Conservation (phyloP, 2,113 vertebrate species). For the Pseudopipra pipra region DNA sequence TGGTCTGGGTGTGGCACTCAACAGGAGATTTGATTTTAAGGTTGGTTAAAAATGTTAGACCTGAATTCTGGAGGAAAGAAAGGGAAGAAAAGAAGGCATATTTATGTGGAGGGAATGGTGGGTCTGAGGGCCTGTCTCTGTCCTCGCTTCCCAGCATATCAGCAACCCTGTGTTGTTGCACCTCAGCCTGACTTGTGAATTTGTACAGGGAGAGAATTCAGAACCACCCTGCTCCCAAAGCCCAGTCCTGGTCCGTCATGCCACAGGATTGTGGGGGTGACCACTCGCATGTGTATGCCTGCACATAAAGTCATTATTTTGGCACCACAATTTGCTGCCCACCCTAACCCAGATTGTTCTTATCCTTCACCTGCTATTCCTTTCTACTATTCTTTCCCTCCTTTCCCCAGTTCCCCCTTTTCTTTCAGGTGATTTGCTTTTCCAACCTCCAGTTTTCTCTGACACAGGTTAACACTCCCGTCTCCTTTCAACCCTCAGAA, state of each 20-base stretch:
- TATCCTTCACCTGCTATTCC: not conserved
- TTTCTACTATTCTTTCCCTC: not conserved
- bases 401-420: not conserved
- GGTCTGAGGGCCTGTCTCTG: not conserved
- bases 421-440: not conserved
- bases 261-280: not conserved
- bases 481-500: not conserved
- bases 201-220: not conserved
- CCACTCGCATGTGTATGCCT: accelerated
- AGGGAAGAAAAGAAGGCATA: not conserved
- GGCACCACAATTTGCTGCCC: not conserved
- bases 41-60: slow-evolving; percentile 46
- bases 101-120: not conserved
- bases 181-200: not conserved
- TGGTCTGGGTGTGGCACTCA: slow-evolving; percentile 17
- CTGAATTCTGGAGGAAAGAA: slow-evolving; percentile 42
- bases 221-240: not conserved
- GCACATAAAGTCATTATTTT: not conserved
- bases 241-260: not conserved
- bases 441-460: not conserved
- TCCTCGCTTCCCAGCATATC: not conserved
- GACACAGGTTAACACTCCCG: not conserved
- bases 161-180: not conserved
- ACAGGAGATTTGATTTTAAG: slow-evolving; percentile 57
- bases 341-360: not conserved